Conservation (phyloP, 2,113 vertebrate species). For the Martes martes region DNA sequence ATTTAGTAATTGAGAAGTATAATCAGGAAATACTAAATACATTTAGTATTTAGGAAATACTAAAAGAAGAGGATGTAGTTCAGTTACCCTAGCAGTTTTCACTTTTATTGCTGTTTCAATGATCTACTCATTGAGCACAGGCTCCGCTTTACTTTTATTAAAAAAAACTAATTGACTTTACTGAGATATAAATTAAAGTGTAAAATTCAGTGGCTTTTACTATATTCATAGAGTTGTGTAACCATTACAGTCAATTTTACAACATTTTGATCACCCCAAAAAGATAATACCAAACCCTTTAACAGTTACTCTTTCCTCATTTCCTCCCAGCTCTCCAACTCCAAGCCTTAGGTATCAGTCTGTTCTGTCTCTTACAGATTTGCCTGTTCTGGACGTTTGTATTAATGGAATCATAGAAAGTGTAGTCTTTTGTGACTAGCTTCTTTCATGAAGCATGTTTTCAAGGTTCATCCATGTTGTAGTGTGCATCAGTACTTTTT, state of each 20-base stretch:
- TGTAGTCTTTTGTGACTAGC: neutral
- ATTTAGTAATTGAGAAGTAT: neutral
- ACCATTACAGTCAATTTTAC: neutral
- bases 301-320: neutral
- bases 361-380: neutral
- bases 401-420: neutral
- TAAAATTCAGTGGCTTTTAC: neutral
- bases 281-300: neutral
- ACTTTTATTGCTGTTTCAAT: neutral
- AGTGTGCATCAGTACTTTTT: neutral
- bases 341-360: neutral
- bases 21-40: neutral
- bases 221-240: neutral
- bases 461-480: neutral
- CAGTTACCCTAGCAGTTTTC: neutral
- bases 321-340: neutral
- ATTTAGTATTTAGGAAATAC: neutral
- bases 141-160: neutral
- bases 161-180: neutral
- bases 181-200: neutral
- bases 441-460: neutral
- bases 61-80: neutral
- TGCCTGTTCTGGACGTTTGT: neutral
- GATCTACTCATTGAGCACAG: neutral
- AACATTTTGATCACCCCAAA: neutral